Percentiles rank a stretch among this genome's conserved stretches.
Conservation (phyloP, 2,888 invertebrate species). For the Saturnia pavonia region DNA sequence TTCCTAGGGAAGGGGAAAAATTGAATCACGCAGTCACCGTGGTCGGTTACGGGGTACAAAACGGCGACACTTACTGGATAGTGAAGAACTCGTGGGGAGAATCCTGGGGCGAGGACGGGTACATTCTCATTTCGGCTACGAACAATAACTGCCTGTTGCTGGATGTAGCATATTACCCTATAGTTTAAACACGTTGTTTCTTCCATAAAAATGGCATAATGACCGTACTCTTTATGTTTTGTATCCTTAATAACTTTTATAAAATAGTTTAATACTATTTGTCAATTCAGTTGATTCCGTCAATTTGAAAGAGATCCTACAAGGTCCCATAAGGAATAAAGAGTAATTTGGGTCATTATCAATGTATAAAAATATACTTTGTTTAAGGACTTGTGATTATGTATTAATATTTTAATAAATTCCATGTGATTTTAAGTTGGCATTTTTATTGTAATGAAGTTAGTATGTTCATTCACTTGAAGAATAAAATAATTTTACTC, state of each 20-base stretch:
- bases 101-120: conserved; percentile 54
- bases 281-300: not conserved
- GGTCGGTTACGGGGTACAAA: conserved; percentile 50
- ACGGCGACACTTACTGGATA: conserved; percentile 52
- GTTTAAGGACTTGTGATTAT: not conserved
- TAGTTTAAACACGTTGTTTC: conserved; percentile 29
- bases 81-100: conserved; percentile 61
- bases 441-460: no score
- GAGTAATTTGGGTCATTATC: not conserved
- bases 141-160: conserved; percentile 48
- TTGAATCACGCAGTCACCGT: conserved; percentile 44
- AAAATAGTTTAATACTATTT: no score
- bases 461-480: no score
- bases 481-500: no score
- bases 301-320: no score
- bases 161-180: conserved; percentile 36
- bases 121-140: conserved; percentile 42
- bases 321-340: not conserved
- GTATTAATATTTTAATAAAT: conserved; percentile 32
- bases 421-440: conserved; percentile 33
- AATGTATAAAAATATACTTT: not conserved
- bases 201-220: not conserved
- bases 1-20: no score
- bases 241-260: not conserved
- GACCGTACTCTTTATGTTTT: not conserved